Conservation (phyloP, 92 coral and sea anemone species). For the Desmophyllum pertusum region DNA sequence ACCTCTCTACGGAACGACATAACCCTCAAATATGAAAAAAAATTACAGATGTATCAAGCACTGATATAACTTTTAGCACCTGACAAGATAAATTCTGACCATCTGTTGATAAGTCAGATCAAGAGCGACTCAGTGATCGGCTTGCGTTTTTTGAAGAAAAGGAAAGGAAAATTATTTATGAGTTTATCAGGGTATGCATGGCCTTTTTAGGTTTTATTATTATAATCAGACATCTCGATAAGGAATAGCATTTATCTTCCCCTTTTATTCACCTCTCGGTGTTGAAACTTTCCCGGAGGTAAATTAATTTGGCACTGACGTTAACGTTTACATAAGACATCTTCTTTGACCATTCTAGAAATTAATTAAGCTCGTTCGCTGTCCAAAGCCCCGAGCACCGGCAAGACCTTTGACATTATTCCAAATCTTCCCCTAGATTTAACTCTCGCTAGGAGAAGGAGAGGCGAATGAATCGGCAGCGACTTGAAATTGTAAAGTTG, state of each 20-base stretch:
- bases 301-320: background rate
- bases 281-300: background rate
- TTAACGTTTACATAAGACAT: background rate
- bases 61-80: background rate
- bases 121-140: background rate
- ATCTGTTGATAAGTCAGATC: background rate
- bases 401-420: background rate
- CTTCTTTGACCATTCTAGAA: background rate
- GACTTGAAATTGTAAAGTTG: background rate
- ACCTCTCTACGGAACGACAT: background rate
- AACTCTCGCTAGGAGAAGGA: background rate
- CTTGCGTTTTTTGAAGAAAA: background rate
- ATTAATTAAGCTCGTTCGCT: background rate
- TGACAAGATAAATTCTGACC: background rate
- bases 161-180: background rate
- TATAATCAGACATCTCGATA: constrained; percentile 13
- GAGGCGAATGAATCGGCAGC: background rate
- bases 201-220: background rate
- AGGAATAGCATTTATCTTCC: background rate
- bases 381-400: background rate
- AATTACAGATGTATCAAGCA: background rate
- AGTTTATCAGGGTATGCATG: no score
- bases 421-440: background rate
- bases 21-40: background rate
- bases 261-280: background rate